Evolutionary conservation across 2,113 vertebrate genomes (phyloP).

Genomic region (Galeopterus variegatus): DNA sequence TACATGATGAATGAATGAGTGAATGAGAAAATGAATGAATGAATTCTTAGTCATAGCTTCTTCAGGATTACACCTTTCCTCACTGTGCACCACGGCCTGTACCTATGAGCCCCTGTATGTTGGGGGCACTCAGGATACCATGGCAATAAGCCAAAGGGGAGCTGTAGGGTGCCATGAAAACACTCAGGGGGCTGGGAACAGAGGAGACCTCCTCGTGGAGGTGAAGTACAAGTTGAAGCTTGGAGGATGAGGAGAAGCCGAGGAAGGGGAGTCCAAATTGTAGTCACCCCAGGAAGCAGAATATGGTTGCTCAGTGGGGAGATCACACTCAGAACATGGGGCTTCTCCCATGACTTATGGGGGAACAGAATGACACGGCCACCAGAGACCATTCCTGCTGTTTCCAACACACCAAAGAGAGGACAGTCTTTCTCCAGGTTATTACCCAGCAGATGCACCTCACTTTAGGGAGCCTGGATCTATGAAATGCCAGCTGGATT

Average conservation of each 20-base stretch:
- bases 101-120: background rate
- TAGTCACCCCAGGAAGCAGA: background rate
- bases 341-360: rapidly evolving
- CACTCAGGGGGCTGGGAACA: background rate
- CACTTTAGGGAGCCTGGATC: background rate
- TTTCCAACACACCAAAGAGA: background rate
- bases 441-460: background rate
- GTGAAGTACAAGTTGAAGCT: background rate
- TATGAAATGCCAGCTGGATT: background rate
- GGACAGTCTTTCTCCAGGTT: background rate
- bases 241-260: background rate
- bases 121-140: background rate
- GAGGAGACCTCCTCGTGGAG: background rate
- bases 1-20: background rate
- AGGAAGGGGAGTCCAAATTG: no score
- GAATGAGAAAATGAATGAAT: background rate
- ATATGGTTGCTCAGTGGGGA: background rate
- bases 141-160: background rate
- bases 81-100: background rate
- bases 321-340: rapidly evolving
- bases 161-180: background rate
- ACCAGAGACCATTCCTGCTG: background rate
- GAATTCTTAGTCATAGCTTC: background rate
- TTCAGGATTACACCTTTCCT: background rate
- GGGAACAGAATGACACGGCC: background rate